These are phyloP conservation scores for Phalloptychus januarius DNA, from an alignment of 2,797 vertebrate species.

Conservation along the genomic window DNA sequence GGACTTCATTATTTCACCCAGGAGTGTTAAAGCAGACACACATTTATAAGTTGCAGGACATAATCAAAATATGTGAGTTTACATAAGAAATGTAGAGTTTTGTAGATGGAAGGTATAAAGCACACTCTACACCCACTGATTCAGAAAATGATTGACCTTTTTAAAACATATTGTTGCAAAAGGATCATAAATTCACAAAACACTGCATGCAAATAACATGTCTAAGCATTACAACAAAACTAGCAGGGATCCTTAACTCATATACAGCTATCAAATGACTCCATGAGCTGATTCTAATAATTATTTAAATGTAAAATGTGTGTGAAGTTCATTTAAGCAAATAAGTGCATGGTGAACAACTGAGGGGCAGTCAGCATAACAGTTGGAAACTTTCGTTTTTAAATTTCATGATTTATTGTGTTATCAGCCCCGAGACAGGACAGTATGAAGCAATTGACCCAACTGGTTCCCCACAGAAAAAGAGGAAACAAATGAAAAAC, in stretches of 20 bases:
- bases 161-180: slow-evolving; percentile 58
- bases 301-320: slow-evolving; percentile 22
- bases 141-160: slow-evolving; percentile 43
- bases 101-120: background rate
- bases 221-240: slow-evolving; percentile 71
- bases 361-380: background rate
- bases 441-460: slow-evolving; percentile 31
- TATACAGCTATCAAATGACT: slow-evolving; percentile 77
- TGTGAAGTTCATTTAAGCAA: slow-evolving; percentile 1
- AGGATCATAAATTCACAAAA: slow-evolving; percentile 71
- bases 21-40: no score
- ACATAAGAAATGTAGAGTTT: background rate
- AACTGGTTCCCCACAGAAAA: slow-evolving; percentile 7
- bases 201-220: slow-evolving; percentile 66
- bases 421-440: slow-evolving; percentile 35
- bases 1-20: no score
- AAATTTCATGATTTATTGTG: slow-evolving; percentile 35
- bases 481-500: background rate
- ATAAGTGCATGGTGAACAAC: slow-evolving; percentile 1
- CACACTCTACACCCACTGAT: slow-evolving; percentile 25
- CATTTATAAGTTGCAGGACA: background rate
- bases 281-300: slow-evolving; percentile 15
- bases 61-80: background rate
- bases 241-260: slow-evolving; percentile 69
- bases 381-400: slow-evolving; percentile 22